phyloP scores from a whole-genome alignment of 2,888 invertebrate genomes.

The Rhyacophila evoluta region DNA sequence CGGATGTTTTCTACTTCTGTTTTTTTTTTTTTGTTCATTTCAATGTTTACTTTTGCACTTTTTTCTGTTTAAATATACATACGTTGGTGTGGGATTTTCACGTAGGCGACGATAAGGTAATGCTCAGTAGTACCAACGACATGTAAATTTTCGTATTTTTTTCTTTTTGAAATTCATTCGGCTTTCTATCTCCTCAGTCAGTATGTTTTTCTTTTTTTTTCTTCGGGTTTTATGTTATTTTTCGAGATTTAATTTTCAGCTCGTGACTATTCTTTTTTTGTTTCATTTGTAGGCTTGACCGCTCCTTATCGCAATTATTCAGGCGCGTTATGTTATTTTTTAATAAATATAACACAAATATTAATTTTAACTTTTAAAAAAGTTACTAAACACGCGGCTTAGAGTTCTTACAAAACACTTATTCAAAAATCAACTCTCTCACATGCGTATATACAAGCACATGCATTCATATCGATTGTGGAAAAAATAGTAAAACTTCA shows the following conservation, averaged over 20 bases:
- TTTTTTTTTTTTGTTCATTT: constrained; percentile 7
- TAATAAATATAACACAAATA: too few relatives aligned
- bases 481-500: too few relatives aligned
- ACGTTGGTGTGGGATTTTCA: not conserved
- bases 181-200: not conserved
- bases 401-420: too few relatives aligned
- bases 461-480: too few relatives aligned
- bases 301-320: too few relatives aligned
- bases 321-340: too few relatives aligned
- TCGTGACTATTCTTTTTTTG: not conserved
- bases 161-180: not conserved
- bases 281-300: not conserved
- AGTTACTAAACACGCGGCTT: too few relatives aligned
- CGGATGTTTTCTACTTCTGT: too few relatives aligned
- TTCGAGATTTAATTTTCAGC: not conserved
- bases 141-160: not conserved
- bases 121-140: not conserved
- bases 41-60: constrained; percentile 24
- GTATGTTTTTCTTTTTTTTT: not conserved
- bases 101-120: constrained; percentile 1
- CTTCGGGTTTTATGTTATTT: not conserved
- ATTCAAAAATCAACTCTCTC: too few relatives aligned
- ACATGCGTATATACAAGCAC: too few relatives aligned
- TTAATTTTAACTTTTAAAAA: too few relatives aligned
- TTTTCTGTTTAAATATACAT: not conserved